Evolutionary conservation across 2,113 vertebrate genomes (phyloP).

Genomic region (Stegostoma tigrinum): DNA sequence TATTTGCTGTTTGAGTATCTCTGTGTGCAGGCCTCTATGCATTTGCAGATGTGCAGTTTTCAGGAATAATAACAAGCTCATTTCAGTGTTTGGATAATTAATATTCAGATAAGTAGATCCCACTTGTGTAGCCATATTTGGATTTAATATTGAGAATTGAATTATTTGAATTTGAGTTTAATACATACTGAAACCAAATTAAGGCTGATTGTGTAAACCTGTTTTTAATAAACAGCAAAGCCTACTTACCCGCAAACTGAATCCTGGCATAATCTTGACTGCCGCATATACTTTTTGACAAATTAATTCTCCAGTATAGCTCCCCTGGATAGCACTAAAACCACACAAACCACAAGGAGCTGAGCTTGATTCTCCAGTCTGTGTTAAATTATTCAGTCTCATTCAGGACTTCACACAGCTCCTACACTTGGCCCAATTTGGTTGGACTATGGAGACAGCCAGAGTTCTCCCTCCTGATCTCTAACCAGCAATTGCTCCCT

Average conservation of each 20-base stretch:
- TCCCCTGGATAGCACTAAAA: conserved; percentile 1
- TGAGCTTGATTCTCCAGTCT: not conserved
- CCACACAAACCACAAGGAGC: not conserved
- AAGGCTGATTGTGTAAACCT: conserved; percentile 22
- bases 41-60: not conserved
- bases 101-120: conserved; percentile 7
- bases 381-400: not conserved
- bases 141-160: conserved; percentile 32
- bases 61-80: not conserved
- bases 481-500: not conserved
- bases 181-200: conserved; percentile 9
- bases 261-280: conserved; percentile 5
- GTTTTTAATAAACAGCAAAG: not conserved
- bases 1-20: not conserved
- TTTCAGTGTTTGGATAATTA: conserved; percentile 17
- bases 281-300: conserved; percentile 20
- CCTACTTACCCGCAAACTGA: not conserved
- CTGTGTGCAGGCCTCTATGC: not conserved
- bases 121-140: conserved; percentile 3
- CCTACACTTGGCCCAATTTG: not conserved
- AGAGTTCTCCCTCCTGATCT: not conserved
- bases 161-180: conserved; percentile 14
- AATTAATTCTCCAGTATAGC: conserved; percentile 7
- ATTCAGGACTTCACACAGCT: not conserved
- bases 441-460: not conserved